Evolutionary conservation across 2,113 vertebrate species (phyloP), one percentile per base, ranked within the genome.

Genomic region (Phodopus roborovskii): DNA sequence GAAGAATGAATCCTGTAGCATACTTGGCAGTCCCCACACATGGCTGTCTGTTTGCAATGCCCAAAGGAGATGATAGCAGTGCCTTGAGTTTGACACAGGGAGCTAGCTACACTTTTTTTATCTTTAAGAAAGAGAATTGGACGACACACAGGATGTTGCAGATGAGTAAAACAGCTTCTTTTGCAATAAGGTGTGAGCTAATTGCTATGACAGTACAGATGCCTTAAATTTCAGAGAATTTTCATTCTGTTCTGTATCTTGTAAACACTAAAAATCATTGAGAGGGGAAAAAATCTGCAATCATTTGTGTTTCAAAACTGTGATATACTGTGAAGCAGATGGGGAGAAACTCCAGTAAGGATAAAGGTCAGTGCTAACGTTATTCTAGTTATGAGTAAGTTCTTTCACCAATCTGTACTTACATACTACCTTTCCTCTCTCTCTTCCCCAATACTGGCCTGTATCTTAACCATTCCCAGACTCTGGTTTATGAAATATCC

Each of bases 401-500:
- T 56, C 39, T 33, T 16, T 87, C 66, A 42, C 42, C 26, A 91
- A 17, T 74, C 45, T 22, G 73, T 22, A 62, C 36, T 22, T 85
- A 28, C 12, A 12, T 56, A 64, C 10, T 56, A 45, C 39, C 22
- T 77, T 39, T 92, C n/a, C 84, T 60, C 92, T 94, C 28, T 71
- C 24, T 64, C 75, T 33, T 94, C 75, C 77, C 71, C 13, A 66
- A 84, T 90, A 50, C 64, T 71, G 78, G 5, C 70, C 85, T 83
- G 33, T 1, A 53, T 16, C 48, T n/a, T 60, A 82, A 79, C 48
- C 28, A 26, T 88, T 53, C 26, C 12, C 48, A 33, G 8, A 12
- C 45, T 95, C 64, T 73, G 58, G 66, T 56, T 96, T 77, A 77
- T 56, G 78, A 95, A 92, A 30, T 50, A 13, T 95, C 95, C 95